Base-by-base conservation (phyloP, 2,888 invertebrate species). In the Limenitis camilla region DNA sequence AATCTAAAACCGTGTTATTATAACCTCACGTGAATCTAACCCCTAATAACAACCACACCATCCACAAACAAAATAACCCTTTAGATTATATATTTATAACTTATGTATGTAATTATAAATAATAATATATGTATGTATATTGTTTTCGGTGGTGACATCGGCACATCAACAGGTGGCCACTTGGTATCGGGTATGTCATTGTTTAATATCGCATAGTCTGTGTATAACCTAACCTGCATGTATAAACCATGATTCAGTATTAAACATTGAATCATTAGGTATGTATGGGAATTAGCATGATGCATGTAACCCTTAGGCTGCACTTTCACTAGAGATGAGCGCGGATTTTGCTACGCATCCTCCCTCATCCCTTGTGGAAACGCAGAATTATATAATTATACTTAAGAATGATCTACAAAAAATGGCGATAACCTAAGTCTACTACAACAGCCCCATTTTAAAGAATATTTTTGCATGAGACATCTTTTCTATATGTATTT, bases 141-240 rank as follows among this genome's bases (percentile, higher is more conserved):
- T 85, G 85, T 86, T 86, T 86, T 85, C 86, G 85, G 86, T 87
- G 85, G 81, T 75, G 85, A 71, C 72, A 73, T 74, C 72, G 73
- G 69, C 75, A 48, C 48, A 74, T 80, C 73, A 80, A 75, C 91
- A 95, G 94, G 95, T 95, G 91, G 94, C 94, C 88, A 92, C 93
- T 90, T 95, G 95, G 94, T 95, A 92, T 91, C 92, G 94, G 94
- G 94, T 95, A 94, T 90, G 94, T 94, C 88, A 61, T 59, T 76
- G 71, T 70, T 71, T 68, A 61, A 49, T 61, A 61, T 60, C 61
- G 65, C 67, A 67, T 53, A 67, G 61, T 63, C 58, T 61, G 52
- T 60, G 53, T 60, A 61, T 56, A 60, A 52, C 49, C 52, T 58
- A 57, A 42, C 53, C 55, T 69, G 75, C 76, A 74, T 75, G 73